Evolutionary conservation across 2,797 vertebrate species (phyloP), one percentile per base, ranked within the genome.

Genomic region (Merluccius polli): DNA sequence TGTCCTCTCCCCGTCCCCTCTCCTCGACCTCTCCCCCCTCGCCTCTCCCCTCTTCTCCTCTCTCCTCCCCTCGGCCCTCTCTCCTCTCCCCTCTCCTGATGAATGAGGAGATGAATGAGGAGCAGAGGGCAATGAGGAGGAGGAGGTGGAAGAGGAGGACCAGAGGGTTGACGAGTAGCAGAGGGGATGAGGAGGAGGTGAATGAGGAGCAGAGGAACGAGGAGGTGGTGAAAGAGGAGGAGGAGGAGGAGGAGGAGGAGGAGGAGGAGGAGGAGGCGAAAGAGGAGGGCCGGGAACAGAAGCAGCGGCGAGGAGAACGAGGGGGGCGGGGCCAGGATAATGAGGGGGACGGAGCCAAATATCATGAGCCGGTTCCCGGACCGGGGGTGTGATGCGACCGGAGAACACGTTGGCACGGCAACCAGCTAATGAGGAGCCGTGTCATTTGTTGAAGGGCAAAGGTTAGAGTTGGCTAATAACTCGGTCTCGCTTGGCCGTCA

Each of bases 401-500:
- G 52, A 59, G 52, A 59, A 59, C 21, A 59, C 21, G n/a, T 59
- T 6, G 21, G 21, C 52, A 59, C 52, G 52, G 52, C 52, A 65
- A 65, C 24, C 24, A 27, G 80, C 59, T 82, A 82, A 82, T 79
- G 72, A 84, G 76, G 78, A 79, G 38, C 38, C 29, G 11, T 75
- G 33, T 73, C 72, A 69, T 75, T 75, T 71, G 52, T 68, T 31
- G 30, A 31, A 36, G 24, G 15, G 27, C 12, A 72, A 33, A 18
- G 24, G 35, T 74, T 29, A 70, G 31, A 18, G 63, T 77, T 36
- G 29, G n/a, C 59, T 11, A 59, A 59, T 59, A 59, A n/a, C 52
- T n/a, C 7, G 8, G 52, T n/a, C 24, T 65, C 3, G 24, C 52
- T 59, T 24, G 21, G 52, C n/a, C 16, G 52, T 7, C n/a, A 21